Percentiles rank a stretch among this genome's conserved stretches.
These are phyloP conservation scores for Megalops atlanticus DNA, from an alignment of 2,113 vertebrate genomes.

Conservation along the genomic window DNA sequence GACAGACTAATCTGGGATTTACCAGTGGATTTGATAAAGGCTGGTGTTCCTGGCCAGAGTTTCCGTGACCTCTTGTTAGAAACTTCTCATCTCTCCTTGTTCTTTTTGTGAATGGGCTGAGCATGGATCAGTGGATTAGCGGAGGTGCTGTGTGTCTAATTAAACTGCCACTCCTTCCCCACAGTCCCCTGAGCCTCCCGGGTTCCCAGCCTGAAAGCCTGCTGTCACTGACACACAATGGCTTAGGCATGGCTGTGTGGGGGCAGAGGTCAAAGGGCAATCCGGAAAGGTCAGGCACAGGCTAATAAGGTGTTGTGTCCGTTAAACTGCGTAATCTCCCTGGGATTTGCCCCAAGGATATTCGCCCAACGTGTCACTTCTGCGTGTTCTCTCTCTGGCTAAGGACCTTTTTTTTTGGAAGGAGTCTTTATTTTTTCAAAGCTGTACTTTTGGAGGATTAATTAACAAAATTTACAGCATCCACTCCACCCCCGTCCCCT, in stretches of 20 bases:
- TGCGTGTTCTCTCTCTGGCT: slow-evolving; percentile 57
- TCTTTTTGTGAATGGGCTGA: slow-evolving; percentile 55
- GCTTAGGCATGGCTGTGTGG: slow-evolving; percentile 30
- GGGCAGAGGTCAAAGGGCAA: slow-evolving; percentile 35
- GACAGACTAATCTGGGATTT: slow-evolving; percentile 67
- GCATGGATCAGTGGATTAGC: slow-evolving; percentile 71
- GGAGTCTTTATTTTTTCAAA: slow-evolving; percentile 32
- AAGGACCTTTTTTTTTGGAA: slow-evolving; percentile 50
- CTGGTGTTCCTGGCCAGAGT: slow-evolving; percentile 57
- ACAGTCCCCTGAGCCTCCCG: slow-evolving; percentile 15
- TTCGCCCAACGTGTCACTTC: slow-evolving; percentile 59
- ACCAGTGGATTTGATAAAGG: slow-evolving; percentile 64
- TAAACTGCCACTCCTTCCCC: slow-evolving; percentile 57
- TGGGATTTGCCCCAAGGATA: slow-evolving; percentile 44
- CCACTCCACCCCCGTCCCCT: slow-evolving; percentile 20
- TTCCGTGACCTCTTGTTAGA: slow-evolving; percentile 68
- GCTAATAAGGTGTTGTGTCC: not conserved
- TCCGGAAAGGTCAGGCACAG: slow-evolving; percentile 4
- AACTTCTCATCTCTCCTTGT: slow-evolving; percentile 55
- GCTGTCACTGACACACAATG: slow-evolving; percentile 43
- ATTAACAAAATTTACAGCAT: slow-evolving; percentile 57
- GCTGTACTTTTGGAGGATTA: slow-evolving; percentile 53
- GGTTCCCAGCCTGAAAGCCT: slow-evolving; percentile 44
- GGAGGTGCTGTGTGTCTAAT: slow-evolving; percentile 64
- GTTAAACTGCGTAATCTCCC: slow-evolving; percentile 64